Evolutionary conservation across 2,797 vertebrate species (phyloP).

Genomic region (Eulemur coronatus): DNA sequence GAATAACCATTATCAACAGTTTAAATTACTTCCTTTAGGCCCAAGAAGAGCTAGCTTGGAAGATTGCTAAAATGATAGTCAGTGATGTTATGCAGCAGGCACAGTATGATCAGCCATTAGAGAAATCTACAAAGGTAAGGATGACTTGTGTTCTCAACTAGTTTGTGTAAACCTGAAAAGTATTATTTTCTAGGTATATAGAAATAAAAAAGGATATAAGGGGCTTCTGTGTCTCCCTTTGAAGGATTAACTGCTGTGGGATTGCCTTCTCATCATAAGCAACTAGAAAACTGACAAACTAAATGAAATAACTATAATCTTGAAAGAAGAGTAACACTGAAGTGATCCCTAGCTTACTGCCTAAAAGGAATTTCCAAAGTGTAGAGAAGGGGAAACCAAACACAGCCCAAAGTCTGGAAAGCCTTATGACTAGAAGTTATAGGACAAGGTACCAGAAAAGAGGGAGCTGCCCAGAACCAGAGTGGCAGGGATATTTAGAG

Average conservation of each 20-base stretch:
- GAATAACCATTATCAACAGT: neutral
- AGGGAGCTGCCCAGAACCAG: neutral
- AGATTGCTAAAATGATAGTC: slow-evolving; percentile 99
- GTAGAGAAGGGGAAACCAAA: neutral
- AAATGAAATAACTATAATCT: neutral
- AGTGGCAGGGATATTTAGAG: neutral
- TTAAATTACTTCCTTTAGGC: slow-evolving; percentile 86
- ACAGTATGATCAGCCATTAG: slow-evolving; percentile 88
- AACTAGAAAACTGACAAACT: neutral
- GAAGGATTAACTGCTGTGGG: neutral
- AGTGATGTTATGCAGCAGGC: slow-evolving; percentile 98
- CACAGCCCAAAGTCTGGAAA: neutral
- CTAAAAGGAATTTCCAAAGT: neutral
- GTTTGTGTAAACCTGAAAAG: neutral
- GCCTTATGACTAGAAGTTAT: neutral
- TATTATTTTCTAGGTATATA: neutral
- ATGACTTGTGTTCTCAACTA: neutral
- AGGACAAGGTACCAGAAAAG: neutral
- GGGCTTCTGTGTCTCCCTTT: neutral
- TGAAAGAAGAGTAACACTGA: neutral
- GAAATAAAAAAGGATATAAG: neutral
- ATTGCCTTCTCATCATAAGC: neutral
- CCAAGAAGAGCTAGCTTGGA: slow-evolving; percentile 99
- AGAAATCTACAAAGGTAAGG: slow-evolving; percentile 91
- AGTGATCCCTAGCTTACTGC: neutral